Conservation (phyloP, 2,888 invertebrate species). For the Xestia ashworthii region DNA sequence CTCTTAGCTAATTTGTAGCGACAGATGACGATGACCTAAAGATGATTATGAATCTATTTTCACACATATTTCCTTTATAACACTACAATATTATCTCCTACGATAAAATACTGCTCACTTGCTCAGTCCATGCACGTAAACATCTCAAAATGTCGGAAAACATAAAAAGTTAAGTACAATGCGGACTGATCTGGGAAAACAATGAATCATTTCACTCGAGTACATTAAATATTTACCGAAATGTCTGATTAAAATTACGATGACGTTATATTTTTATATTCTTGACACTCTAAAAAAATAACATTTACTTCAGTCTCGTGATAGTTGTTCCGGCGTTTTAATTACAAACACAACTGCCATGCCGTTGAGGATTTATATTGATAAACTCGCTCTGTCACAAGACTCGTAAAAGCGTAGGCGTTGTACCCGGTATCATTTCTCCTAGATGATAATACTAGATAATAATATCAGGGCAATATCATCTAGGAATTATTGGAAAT, state of each 20-base stretch:
- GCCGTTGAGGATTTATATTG: slow-evolving; percentile 46
- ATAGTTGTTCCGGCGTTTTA: slow-evolving; percentile 46
- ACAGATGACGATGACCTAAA: background rate
- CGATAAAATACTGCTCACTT: slow-evolving; percentile 11
- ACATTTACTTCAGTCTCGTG: slow-evolving; percentile 39
- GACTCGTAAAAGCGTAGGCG: slow-evolving; percentile 38
- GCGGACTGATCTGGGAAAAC: slow-evolving; percentile 20
- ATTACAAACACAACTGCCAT: slow-evolving; percentile 40
- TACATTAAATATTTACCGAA: slow-evolving; percentile 23
- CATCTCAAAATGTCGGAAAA: slow-evolving; percentile 38
- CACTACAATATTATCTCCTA: background rate
- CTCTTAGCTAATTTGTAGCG: background rate
- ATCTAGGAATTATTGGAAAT: slow-evolving; percentile 50
- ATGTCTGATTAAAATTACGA: slow-evolving; percentile 30
- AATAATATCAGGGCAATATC: slow-evolving; percentile 54
- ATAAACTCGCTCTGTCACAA: slow-evolving; percentile 41
- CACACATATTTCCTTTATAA: slow-evolving; percentile 11
- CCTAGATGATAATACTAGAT: slow-evolving; percentile 57
- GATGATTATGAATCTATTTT: slow-evolving; percentile 17
- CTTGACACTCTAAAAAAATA: slow-evolving; percentile 21
- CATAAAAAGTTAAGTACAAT: slow-evolving; percentile 17
- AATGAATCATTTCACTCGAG: slow-evolving; percentile 24
- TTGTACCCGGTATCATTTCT: slow-evolving; percentile 20
- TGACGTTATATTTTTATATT: slow-evolving; percentile 29
- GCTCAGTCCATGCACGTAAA: slow-evolving; percentile 5